Base-by-base conservation (phyloP, 2,888 invertebrate genomes). In the Lacanobia wlatinum region DNA sequence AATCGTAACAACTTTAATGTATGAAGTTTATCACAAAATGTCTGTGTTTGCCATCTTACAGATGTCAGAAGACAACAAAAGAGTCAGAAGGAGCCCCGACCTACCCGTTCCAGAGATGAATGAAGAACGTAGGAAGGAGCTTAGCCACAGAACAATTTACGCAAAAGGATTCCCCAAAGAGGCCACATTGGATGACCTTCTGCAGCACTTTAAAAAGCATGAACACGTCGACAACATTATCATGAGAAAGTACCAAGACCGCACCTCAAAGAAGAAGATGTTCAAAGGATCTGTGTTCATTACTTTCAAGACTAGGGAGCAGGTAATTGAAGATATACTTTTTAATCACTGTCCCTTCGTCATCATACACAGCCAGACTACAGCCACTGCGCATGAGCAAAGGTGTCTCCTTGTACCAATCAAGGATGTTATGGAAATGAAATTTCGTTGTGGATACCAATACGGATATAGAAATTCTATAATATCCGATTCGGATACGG, bases 261-360 rank as follows among this genome's bases (percentile, higher is more conserved):
- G 97, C 82, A 94, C 96, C 1, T 96, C 97, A 3, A 97, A 98
- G 90, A 96, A 97, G 61, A 96, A 97, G 65, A 92, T 97, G 75
- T 98, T 98, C 90, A 98, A 99, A 95, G 99, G 99, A 64, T 99
- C 99, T 1, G 97, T 99, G 63, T 99, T 99, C 92, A 97, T 98
- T 14, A 98, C 98, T 8, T 99, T 99, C 92, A 97, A 97, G 86
- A 98, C 97, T 46, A 96, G 97, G 68, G 99, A 99, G 69, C 97
- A 97, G 92, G 96, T 95, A 87, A 78, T 64, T 16, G 14, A 43
- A 60, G 9, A 60, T 10, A 6, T 28, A 28, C 9, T 28, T 10
- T 53, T 53, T 12, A 23, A 23, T 12, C 21, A n/a, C 7, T 21
- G 21, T 50, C 50, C 9, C n/a, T 50, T 18, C 18, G 0, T 50